Base-by-base conservation (phyloP, 2,888 invertebrate genomes). In the Nomada flava region DNA sequence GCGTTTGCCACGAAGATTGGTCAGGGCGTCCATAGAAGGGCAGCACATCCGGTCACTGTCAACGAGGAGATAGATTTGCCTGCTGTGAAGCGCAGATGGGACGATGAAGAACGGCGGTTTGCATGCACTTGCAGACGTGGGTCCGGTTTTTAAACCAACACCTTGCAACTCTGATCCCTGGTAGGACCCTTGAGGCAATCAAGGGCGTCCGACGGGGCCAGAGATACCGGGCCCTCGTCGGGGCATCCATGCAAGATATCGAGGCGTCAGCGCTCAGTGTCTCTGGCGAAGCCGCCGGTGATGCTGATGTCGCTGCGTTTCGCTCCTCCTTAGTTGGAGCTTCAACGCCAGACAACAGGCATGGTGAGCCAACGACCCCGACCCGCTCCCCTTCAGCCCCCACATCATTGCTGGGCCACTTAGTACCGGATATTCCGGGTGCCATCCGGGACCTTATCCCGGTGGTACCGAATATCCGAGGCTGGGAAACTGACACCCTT, bases 131-230 rank as follows among this genome's bases (percentile, higher is more conserved):
- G 20, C 20, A 20, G 20, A 20, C 20, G 1, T 23, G 60, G 2
- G 71, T 71, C 29, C 60, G 42, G 2, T 71, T 71, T 10, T 13
- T 71, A 0, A 71, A 62, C 15, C 60, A 52, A 50, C 62, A 42
- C 2, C 57, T 68, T 0, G 5, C 18, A 0, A 36, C 42, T 2
- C 0, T 50, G 2, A 15, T 62, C 15, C 20, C 20, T 0, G 20
- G 29, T 0, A n/a, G 71, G 3, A 50, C 63, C 42, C 42, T 42
- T 20, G 71, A 53, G 2, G 36, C 53, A 2, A 72, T 72, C 20
- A 72, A 72, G 62, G 71, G 71, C 7, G 63, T 20, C 10, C 20
- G 71, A 1, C 52, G 23, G 0, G n/a, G 23, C 13, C 20, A 1
- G 23, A 36, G 9, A 0, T 63, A 72, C 29, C 29, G 10, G 23